Evolutionary conservation across 92 coral and sea anemone genomes (phyloP).

Genomic region (Phenganax marumi): DNA sequence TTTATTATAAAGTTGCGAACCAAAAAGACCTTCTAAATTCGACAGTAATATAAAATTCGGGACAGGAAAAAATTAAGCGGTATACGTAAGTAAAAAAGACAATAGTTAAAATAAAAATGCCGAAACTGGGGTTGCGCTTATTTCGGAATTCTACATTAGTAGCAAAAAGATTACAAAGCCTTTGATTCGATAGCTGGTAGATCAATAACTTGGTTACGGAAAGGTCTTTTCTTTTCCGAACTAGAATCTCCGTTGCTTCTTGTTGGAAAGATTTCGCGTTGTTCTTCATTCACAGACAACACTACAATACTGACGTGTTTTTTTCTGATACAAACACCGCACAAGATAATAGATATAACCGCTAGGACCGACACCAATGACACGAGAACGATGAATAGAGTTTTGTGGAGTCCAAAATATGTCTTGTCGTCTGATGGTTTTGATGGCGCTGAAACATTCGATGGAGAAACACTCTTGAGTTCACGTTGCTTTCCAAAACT

Average conservation of each 20-base stretch:
- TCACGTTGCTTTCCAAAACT: too few relatives aligned
- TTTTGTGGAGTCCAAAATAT: conserved; percentile 4
- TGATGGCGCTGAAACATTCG: background rate
- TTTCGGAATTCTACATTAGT: background rate
- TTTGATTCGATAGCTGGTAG: background rate
- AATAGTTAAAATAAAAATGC: too few relatives aligned
- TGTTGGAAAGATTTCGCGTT: background rate
- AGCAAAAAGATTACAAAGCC: background rate
- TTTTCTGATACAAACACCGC: conserved; percentile 12
- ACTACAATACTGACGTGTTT: background rate
- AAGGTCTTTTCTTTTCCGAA: background rate
- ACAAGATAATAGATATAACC: background rate
- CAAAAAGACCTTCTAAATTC: too few relatives aligned
- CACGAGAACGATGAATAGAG: background rate
- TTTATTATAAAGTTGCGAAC: too few relatives aligned
- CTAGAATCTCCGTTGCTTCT: background rate
- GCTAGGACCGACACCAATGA: conserved; percentile 1
- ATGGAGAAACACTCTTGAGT: too few relatives aligned
- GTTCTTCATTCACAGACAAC: background rate
- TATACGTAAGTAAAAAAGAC: too few relatives aligned
- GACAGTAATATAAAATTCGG: too few relatives aligned
- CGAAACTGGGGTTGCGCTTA: too few relatives aligned
- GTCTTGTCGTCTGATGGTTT: background rate
- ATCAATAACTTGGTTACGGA: conserved; percentile 10
- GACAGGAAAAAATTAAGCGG: too few relatives aligned